Percentiles rank a stretch among this genome's conserved stretches.
Conservation (phyloP, 35 echinoderm and acorn worm genomes). For the Amphiura filiformis region DNA sequence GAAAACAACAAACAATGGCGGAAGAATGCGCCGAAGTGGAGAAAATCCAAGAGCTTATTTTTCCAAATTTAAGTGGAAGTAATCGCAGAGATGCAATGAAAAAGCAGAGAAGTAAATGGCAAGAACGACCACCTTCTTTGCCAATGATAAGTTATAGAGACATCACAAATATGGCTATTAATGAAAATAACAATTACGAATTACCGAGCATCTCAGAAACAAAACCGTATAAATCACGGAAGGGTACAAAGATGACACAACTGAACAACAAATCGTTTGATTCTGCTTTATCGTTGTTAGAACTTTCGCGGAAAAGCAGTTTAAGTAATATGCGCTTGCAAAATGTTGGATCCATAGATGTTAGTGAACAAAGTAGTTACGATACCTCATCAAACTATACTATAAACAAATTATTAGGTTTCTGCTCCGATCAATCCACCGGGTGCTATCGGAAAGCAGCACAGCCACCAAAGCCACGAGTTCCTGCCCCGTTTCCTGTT, state of each 20-base stretch:
- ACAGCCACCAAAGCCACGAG: neutral
- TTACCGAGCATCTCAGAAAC: too few species aligned
- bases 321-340: neutral
- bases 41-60: neutral
- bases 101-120: neutral
- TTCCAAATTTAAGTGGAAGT: neutral
- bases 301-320: neutral
- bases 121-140: neutral
- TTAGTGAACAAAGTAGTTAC: neutral
- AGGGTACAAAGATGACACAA: neutral
- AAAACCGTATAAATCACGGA: neutral
- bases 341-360: too few species aligned
- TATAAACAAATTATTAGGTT: neutral
- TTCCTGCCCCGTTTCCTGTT: neutral
- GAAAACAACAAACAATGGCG: neutral
- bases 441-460: neutral
- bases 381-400: neutral
- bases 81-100: neutral
- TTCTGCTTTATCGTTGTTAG: neutral
- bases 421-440: neutral
- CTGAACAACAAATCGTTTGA: neutral
- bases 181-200: neutral
- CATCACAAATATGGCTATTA: neutral
- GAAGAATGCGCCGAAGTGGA: neutral
- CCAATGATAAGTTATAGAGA: constrained; percentile 1